Base-by-base conservation (phyloP, 2,113 vertebrate species). In the Todiramphus saurophagus region DNA sequence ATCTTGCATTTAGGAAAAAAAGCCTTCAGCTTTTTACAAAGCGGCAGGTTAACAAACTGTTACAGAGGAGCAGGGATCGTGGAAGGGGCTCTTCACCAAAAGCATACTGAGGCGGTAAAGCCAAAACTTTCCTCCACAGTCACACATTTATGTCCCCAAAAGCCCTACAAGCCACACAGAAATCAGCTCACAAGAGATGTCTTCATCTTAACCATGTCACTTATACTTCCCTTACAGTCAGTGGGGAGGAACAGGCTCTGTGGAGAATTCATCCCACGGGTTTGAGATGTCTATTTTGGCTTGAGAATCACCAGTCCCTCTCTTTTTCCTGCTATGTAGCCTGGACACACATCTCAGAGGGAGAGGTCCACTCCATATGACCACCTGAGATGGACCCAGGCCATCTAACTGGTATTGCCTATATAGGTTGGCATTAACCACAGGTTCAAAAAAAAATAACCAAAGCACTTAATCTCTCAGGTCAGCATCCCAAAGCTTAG, bases 181-280 rank as follows among this genome's bases (percentile, higher is more conserved):
- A 78, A 12, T 33, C 69, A 84, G 16, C 11, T 37, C 46, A 46
- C 1, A 1, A 23, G 25, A 53, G 30, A 63, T 17, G 23, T 28
- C n/a, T 25, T 55, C 24, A 33, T 16, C 44, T 69, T 25, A 43
- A 25, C 35, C 50, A 58, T 23, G 46, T 81, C 56, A 14, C 23
- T 25, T 64, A 31, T 3, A 31, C 11, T 33, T 60, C 39, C 31
- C 13, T 72, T 67, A 28, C 5, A 51, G 28, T 23, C 66, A 91
- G 30, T 1, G 0, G 31, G 66, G 33, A 77, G 15, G 51, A 93
- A 46, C 9, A 67, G 9, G 10, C 31, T 55, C 63, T 66, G 18
- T 5, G 13, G 13, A 69, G 21, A 83, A 88, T 41, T 66, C 37
- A 90, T 31, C n/a, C 19, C 0, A 0, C 1, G 0, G 10, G 48